Conservation (phyloP, 2,888 invertebrate species). For the Leucophenga montana region DNA sequence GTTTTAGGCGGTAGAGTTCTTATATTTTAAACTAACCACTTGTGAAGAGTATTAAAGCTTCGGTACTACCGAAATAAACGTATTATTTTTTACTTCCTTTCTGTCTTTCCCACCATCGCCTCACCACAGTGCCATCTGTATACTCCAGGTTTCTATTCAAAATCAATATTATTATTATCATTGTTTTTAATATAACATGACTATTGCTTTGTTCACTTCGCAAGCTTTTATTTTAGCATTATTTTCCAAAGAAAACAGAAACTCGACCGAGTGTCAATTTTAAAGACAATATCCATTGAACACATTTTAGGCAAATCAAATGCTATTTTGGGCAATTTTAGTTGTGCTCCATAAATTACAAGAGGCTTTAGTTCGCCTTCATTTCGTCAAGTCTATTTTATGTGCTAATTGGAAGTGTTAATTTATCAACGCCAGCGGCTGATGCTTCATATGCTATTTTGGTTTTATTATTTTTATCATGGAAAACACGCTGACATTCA, state of each 20-base stretch:
- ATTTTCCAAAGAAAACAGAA: too few relatives aligned
- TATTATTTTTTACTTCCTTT: constrained; percentile 25
- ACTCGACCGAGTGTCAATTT: too few relatives aligned
- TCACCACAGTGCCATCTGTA: constrained; percentile 32
- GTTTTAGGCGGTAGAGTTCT: too few relatives aligned
- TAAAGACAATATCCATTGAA: too few relatives aligned
- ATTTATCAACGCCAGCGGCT: constrained; percentile 46
- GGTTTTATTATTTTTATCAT: too few relatives aligned
- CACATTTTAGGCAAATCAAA: too few relatives aligned
- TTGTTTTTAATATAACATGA: constrained; percentile 1
- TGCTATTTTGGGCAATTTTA: too few relatives aligned
- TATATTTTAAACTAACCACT: too few relatives aligned
- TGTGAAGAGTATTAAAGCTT: constrained; percentile 16
- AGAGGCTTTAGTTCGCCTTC: too few relatives aligned
- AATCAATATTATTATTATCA: constrained; percentile 25
- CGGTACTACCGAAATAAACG: constrained; percentile 36
- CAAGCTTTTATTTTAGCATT: too few relatives aligned
- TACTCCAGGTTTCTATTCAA: constrained; percentile 38
- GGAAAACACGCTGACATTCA: too few relatives aligned
- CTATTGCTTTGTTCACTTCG: not conserved
- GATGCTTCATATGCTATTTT: not conserved
- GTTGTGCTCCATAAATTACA: too few relatives aligned
- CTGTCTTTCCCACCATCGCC: not conserved
- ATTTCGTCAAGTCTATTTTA: constrained; percentile 12
- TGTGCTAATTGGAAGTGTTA: constrained; percentile 56